Base-by-base conservation (phyloP, 2,888 invertebrate species). In the Brachycybe producta region DNA sequence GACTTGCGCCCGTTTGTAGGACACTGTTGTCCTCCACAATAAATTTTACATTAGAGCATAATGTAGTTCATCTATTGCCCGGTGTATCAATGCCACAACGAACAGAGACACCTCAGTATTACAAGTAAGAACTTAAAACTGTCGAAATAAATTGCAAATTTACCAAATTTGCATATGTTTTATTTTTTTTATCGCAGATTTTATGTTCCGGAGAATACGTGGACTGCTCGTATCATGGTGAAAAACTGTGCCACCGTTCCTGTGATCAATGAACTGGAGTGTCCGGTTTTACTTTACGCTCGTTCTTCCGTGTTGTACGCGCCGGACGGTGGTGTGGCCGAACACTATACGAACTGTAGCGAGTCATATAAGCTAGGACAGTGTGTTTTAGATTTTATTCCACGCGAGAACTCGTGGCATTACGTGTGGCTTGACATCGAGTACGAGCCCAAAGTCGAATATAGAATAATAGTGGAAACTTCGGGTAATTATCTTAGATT, bases 341-440 rank as follows among this genome's bases (percentile, higher is more conserved):
- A 42, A 34, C 27, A 40, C 23, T 41, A 34, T 28, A 28, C 48
- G n/a, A 54, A 54, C 34, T 54, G 54, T 27, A 52, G 49, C 36
- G 39, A 47, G 3, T n/a, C 40, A 13, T 52, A 54, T 30, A 21
- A n/a, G 7, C 11, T n/a, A 11, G 50, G 56, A 42, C 49, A 43
- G 5, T 62, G 62, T 47, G 47, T 51, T 23, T 50, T 60, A 7
- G 45, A 57, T n/a, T 54, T 61, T 30, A 55, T 57, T 32, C 61
- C 62, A 11, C 57, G 56, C 38, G 60, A 57, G 47, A 55, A 58
- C 23, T 43, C 58, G 5, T 62, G 61, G 62, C 60, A 61, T 42
- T 54, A 54, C 39, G 32, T 54, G 5, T 42, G 46, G 39, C 27
- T 54, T 21, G 49, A 54, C 13, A 30, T 52, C 21, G 17, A 17